Base-by-base conservation (phyloP, 2,113 vertebrate genomes). In the Theristicus caerulescens region DNA sequence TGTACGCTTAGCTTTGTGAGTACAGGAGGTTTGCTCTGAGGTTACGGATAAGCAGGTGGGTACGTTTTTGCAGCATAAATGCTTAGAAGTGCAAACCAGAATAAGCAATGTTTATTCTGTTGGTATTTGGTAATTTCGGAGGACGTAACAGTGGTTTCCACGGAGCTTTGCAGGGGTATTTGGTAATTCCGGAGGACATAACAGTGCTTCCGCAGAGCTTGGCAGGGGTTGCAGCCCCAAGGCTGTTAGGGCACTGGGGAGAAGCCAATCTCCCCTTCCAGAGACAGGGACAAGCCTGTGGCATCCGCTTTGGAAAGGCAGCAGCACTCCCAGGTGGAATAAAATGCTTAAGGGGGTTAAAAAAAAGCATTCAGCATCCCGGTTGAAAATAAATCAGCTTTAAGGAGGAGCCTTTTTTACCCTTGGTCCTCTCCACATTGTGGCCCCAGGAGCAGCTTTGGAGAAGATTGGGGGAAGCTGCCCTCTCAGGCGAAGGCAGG, bases 1-100 rank as follows among this genome's bases (percentile, higher is more conserved):
- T 0, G 13, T 18, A 2, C 1, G 2, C 42, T 21, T 19, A 3
- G 0, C 15, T 58, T 24, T 9, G 27, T 16, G 46, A 44, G 22
- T 10, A 10, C 26, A 13, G 10, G 36, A 13, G 31, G 21, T 24
- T 54, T 62, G 29, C 34, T 52, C 31, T 6, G 9, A 71, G 29
- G 24, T 71, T 47, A 3, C 2, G 25, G 46, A 3, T 16, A 51
- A 57, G 36, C 32, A 20, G 36, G 5, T 6, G 31, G 38, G 10
- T 32, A 10, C 1, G 3, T 24, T 24, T 79, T 52, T 34, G 11
- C 42, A 49, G 26, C 15, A 17, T 22, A 34, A 70, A 65, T 29
- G 49, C 24, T 62, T 16, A 22, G 16, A 61, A 65, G 13, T 13
- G 27, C 15, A 42, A 55, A 83, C 16, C 10, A 59, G 44, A 36